Conservation (phyloP, 2,113 vertebrate species). For the Ailuropoda melanoleuca region DNA sequence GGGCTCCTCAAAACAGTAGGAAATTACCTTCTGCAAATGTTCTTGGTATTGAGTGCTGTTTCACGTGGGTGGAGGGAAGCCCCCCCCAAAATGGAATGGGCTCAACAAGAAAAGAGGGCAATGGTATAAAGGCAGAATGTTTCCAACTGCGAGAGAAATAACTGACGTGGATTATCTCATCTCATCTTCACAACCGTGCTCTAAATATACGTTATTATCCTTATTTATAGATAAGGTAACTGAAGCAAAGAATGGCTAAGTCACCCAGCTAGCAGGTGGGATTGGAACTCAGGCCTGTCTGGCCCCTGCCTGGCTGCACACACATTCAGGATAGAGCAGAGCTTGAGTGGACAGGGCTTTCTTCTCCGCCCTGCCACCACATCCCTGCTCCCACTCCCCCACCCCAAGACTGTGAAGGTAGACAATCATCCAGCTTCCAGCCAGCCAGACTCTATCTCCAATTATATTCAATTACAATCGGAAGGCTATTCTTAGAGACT, state of each 20-base stretch:
- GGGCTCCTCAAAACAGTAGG: background rate
- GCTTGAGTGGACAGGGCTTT: background rate
- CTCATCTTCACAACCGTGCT: background rate
- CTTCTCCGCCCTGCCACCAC: background rate
- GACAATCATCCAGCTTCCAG: background rate
- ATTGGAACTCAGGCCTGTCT: background rate
- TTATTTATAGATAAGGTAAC: background rate
- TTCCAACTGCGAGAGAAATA: background rate
- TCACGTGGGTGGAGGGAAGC: background rate
- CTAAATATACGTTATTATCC: background rate
- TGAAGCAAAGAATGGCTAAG: background rate
- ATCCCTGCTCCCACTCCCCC: background rate
- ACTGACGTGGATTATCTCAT: rapidly evolving
- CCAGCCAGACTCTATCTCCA: background rate
- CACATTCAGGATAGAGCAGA: background rate
- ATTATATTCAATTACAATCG: background rate
- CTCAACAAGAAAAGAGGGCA: background rate
- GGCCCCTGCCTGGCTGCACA: background rate
- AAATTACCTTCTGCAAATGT: background rate
- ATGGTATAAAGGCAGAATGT: rapidly evolving
- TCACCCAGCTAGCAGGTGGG: background rate
- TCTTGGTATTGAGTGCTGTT: background rate
- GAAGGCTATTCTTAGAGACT: background rate
- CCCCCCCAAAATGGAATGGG: background rate
- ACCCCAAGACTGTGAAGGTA: background rate